phyloP scores from a whole-genome alignment of 2,113 vertebrate species.

The Abramis brama region DNA sequence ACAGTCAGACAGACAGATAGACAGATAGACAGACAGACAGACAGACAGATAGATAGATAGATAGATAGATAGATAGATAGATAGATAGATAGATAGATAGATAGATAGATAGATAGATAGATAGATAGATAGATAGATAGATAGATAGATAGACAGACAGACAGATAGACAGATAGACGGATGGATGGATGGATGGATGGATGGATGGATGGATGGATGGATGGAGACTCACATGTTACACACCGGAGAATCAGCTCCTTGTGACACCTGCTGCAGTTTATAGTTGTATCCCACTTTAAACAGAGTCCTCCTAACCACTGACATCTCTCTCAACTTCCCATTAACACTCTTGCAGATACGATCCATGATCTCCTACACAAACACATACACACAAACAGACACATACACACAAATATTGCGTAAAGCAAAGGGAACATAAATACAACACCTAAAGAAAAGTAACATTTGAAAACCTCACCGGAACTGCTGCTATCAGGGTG shows the following conservation, averaged over 20 bases:
- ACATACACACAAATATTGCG: neutral
- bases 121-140: neutral
- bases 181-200: neutral
- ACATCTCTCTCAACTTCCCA: slow-evolving; percentile 97
- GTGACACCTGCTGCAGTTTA: slow-evolving; percentile 93
- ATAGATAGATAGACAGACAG: neutral
- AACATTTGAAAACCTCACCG: slow-evolving; percentile 76
- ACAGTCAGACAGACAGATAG: neutral
- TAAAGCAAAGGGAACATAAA: neutral
- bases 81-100: neutral
- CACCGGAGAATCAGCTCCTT: slow-evolving; percentile 92
- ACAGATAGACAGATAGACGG: neutral
- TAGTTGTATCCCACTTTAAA: slow-evolving; percentile 96
- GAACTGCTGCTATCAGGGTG: slow-evolving; percentile 95
- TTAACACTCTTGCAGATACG: slow-evolving; percentile 97
- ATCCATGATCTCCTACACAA: slow-evolving; percentile 94
- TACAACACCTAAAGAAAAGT: neutral
- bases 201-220: neutral
- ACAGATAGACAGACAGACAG: no score
- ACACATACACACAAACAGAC: slow-evolving; percentile 40
- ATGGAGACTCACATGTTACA: slow-evolving; percentile 87
- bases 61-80: neutral
- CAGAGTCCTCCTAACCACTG: slow-evolving; percentile 86
- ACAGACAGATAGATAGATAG: neutral
- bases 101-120: neutral